A percentile compares a stretch with the other conserved stretches of the same genome.
Conservation (phyloP, 2,797 vertebrate genomes). For the Halcyon badia region DNA sequence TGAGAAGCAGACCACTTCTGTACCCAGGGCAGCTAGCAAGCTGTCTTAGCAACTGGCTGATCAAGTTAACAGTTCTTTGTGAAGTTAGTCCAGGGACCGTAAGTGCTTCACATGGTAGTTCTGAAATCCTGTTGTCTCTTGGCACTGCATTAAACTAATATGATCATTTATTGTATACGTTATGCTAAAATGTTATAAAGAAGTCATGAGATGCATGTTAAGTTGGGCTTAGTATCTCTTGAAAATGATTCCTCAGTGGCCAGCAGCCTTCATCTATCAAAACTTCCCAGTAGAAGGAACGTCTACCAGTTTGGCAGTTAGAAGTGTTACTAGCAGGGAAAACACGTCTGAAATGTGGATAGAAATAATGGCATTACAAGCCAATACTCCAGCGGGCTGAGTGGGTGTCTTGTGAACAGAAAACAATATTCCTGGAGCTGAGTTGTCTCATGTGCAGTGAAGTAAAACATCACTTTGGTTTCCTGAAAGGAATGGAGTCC, state of each 20-base stretch:
- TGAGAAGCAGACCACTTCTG: not conserved
- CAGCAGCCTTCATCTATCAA: not conserved
- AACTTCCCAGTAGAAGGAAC: not conserved
- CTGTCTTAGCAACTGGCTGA: not conserved
- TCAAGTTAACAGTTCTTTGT: not conserved
- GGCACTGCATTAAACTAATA: not conserved
- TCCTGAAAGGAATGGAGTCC: not conserved
- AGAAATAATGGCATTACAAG: conserved; percentile 42
- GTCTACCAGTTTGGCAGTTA: not conserved
- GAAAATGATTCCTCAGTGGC: not conserved
- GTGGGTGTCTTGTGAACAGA: conserved; percentile 43
- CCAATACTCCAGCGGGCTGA: conserved; percentile 23
- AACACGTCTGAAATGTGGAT: not conserved
- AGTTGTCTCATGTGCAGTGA: not conserved
- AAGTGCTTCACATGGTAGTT: not conserved
- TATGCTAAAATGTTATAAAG: not conserved
- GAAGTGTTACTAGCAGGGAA: conserved; percentile 34
- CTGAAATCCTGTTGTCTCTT: not conserved
- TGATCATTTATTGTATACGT: not conserved
- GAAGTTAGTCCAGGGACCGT: not conserved
- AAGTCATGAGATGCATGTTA: not conserved
- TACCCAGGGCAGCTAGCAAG: not conserved
- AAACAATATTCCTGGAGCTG: conserved; percentile 23
- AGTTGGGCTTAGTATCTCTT: not conserved
- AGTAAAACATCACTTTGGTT: not conserved